Conservation (phyloP, 2,797 vertebrate genomes). For the Apogon hyalosoma region DNA sequence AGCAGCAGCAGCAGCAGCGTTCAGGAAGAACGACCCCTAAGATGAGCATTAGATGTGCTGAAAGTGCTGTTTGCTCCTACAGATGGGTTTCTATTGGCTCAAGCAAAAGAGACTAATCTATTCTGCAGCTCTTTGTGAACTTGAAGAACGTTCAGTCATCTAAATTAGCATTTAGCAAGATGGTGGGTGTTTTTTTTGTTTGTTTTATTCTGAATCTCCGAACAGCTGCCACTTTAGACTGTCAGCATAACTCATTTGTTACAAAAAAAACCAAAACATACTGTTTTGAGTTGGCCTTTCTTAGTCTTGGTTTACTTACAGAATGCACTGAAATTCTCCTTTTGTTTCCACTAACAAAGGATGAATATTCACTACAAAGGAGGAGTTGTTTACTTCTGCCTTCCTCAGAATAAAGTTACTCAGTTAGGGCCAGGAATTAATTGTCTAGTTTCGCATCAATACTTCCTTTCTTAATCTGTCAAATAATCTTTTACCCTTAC, state of each 20-base stretch:
- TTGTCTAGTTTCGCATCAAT: neutral
- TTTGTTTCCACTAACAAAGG: conserved; percentile 28
- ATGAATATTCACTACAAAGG: conserved; percentile 13
- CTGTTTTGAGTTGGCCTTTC: conserved; percentile 8
- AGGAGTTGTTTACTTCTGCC: conserved; percentile 3
- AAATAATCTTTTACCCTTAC: conserved; percentile 8
- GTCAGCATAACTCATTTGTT: conserved; percentile 1
- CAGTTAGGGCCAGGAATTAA: conserved; percentile 9
- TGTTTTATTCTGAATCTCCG: conserved; percentile 9
- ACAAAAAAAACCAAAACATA: conserved; percentile 1
- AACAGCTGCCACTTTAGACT: conserved; percentile 42
- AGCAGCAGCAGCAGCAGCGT: conserved; percentile 22
- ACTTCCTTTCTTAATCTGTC: neutral
- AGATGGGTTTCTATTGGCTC: conserved; percentile 20
- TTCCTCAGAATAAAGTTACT: conserved; percentile 10
- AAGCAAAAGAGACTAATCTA: conserved; percentile 9
- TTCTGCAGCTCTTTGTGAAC: conserved; percentile 45
- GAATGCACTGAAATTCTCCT: conserved; percentile 10
- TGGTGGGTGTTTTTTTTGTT: conserved; percentile 17
- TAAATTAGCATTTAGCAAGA: conserved; percentile 54
- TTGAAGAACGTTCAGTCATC: conserved; percentile 53
- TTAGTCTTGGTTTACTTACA: conserved; percentile 15
- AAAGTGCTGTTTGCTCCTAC: conserved; percentile 25
- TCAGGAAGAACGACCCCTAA: conserved; percentile 34
- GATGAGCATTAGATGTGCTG: conserved; percentile 43